Evolutionary conservation across 2,113 vertebrate species (phyloP).

Genomic region (Pluvianellus socialis): DNA sequence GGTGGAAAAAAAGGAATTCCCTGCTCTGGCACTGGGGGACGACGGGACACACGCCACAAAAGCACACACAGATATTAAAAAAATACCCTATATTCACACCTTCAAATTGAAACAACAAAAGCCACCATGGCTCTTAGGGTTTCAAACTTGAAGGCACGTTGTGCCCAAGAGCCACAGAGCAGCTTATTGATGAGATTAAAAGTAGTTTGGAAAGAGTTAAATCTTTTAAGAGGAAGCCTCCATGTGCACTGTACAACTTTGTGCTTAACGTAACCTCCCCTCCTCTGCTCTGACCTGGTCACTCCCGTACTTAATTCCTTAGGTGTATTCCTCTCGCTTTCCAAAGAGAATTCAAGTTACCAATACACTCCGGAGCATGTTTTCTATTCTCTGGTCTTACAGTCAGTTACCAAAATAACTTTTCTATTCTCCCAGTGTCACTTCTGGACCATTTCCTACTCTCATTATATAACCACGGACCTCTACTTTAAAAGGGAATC

Average conservation of each 20-base stretch:
- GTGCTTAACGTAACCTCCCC: background rate
- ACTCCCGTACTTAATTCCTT: background rate
- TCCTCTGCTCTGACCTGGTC: background rate
- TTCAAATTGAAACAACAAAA: background rate
- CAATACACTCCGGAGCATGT: background rate
- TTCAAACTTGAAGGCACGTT: background rate
- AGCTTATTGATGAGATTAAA: background rate
- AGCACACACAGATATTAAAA: background rate
- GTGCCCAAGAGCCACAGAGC: background rate
- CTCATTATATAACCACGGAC: constrained; percentile 17
- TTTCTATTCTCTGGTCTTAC: background rate
- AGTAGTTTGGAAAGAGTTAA: background rate
- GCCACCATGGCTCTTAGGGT: background rate
- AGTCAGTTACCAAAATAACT: constrained; percentile 7
- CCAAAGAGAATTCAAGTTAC: background rate
- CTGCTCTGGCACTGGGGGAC: background rate
- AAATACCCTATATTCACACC: accelerated
- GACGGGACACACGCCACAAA: background rate
- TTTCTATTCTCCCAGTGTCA: background rate
- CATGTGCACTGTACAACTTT: background rate
- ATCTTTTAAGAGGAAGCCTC: background rate
- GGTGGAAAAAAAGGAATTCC: background rate
- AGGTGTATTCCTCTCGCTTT: background rate
- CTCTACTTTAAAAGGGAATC: constrained; percentile 50
- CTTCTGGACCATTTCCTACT: constrained; percentile 31